Conservation (phyloP, 2,797 vertebrate species). For the Mareca strepera region DNA sequence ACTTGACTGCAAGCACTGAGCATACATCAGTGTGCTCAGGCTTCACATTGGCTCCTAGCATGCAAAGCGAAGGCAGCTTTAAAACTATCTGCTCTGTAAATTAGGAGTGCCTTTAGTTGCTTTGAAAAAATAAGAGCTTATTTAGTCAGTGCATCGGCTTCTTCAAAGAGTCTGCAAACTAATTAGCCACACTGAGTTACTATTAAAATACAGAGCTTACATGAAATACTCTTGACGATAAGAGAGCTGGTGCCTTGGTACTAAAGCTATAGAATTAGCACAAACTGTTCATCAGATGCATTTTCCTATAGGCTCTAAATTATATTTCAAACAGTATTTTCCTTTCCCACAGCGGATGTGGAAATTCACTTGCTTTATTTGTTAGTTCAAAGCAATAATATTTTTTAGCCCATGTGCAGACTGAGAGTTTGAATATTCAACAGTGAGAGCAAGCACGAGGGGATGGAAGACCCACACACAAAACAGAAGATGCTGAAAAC, state of each 20-base stretch:
- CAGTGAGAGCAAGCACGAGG: rapidly evolving
- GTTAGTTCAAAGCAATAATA: constrained; percentile 54
- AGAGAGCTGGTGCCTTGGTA: constrained; percentile 24
- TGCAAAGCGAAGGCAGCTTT: constrained; percentile 40
- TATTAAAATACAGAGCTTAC: constrained; percentile 49
- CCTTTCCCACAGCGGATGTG: not conserved
- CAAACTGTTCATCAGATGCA: constrained; percentile 24
- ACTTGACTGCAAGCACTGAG: not conserved
- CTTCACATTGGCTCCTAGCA: constrained; percentile 7
- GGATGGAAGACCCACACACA: not conserved
- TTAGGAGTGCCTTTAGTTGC: constrained; percentile 46
- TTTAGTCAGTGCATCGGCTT: constrained; percentile 45
- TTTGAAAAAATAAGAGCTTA: constrained; percentile 60
- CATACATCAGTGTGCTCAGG: not conserved
- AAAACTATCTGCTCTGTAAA: constrained; percentile 53
- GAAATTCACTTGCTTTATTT: constrained; percentile 53
- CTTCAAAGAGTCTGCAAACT: constrained; percentile 57
- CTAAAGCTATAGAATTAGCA: constrained; percentile 37
- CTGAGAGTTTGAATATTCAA: constrained; percentile 52
- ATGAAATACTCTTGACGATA: constrained; percentile 55
- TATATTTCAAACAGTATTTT: constrained; percentile 44
- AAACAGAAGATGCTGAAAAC: not conserved
- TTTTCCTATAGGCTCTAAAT: constrained; percentile 52
- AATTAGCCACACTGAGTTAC: constrained; percentile 49
- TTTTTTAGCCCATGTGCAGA: constrained; percentile 17